These are phyloP conservation scores for Sternotherus odoratus DNA, from an alignment of 2,797 vertebrate genomes.

Conservation along the genomic window DNA sequence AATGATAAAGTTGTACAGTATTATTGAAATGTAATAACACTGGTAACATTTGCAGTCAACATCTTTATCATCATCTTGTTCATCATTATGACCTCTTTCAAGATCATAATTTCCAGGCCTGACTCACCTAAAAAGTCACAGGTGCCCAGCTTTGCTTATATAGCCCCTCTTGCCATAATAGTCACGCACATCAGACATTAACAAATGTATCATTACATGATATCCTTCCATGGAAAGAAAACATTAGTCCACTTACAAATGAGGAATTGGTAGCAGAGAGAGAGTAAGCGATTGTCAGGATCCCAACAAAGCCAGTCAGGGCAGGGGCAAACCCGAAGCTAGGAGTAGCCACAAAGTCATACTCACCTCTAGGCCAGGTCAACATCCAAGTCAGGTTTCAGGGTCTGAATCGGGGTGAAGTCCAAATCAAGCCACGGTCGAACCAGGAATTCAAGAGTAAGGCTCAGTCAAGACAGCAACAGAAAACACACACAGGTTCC, in stretches of 20 bases:
- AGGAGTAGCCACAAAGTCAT: too few relatives aligned
- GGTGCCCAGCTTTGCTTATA: neutral
- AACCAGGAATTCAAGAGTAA: neutral
- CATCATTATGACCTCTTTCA: neutral
- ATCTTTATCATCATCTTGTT: neutral
- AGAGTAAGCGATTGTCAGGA: neutral
- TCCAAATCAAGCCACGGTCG: neutral
- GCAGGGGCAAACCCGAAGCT: too few relatives aligned
- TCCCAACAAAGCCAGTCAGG: too few relatives aligned
- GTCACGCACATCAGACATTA: neutral
- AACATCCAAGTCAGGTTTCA: too few relatives aligned
- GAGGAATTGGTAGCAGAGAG: neutral
- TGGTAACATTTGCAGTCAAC: neutral
- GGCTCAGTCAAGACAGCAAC: neutral
- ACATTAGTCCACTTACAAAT: neutral
- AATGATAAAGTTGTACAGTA: neutral
- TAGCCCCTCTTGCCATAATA: neutral
- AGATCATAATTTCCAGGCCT: too few relatives aligned
- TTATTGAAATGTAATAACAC: neutral
- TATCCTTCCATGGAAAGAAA: accelerated
- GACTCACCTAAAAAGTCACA: neutral
- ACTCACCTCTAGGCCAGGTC: too few relatives aligned
- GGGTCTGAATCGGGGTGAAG: neutral
- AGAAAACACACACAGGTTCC: neutral
- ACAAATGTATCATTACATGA: neutral